Evolutionary conservation across 2,113 vertebrate species (phyloP).

Genomic region (Diadophis punctatus): DNA sequence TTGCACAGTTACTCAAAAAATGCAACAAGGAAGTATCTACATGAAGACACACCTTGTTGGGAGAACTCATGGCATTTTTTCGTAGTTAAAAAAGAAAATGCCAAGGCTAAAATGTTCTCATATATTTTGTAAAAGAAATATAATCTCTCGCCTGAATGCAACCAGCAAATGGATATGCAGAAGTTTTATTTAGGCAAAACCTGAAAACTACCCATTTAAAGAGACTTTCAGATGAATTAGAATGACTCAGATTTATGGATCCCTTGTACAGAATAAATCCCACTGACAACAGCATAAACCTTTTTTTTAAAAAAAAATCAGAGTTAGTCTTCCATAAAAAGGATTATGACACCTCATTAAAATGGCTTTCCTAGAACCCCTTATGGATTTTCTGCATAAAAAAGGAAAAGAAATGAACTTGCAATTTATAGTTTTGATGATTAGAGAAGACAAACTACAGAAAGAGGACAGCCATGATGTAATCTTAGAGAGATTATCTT

Average conservation of each 20-base stretch:
- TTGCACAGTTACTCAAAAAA: not conserved
- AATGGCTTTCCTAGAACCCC: not conserved
- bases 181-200: not conserved
- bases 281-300: not conserved
- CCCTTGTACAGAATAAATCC: not conserved
- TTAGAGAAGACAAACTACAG: not conserved
- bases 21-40: not conserved
- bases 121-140: not conserved
- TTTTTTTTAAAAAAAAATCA: not conserved
- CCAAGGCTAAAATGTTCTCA: not conserved
- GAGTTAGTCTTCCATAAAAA: not conserved
- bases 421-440: not conserved
- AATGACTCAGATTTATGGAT: not conserved
- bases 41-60: not conserved
- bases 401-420: not conserved
- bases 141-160: not conserved
- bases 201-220: not conserved
- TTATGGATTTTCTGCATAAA: not conserved
- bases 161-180: not conserved
- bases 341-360: not conserved
- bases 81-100: not conserved
- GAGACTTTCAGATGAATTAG: not conserved
- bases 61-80: not conserved
- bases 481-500: not conserved
- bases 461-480: not conserved